These are phyloP conservation scores for Bugulina stolonifera DNA, from an alignment of 2,888 invertebrate species.

Conservation along the genomic window DNA sequence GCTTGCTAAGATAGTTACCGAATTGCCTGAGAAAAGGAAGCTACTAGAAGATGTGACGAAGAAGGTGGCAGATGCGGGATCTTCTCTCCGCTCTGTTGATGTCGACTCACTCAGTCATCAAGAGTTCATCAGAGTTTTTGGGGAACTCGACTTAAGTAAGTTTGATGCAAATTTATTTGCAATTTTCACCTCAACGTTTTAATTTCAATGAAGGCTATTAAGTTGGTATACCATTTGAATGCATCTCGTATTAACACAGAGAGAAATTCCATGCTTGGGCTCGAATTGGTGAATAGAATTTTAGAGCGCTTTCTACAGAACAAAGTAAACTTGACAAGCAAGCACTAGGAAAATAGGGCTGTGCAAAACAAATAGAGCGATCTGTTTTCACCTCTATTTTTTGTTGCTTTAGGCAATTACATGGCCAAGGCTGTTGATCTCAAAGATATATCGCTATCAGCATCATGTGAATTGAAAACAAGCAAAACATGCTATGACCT, in stretches of 20 bases:
- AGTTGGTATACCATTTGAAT: too few species aligned
- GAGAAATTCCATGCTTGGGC: too few species aligned
- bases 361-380: too few species aligned
- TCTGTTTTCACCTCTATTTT: too few species aligned
- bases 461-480: not conserved
- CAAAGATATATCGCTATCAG: not conserved
- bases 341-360: too few species aligned
- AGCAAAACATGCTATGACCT: slow-evolving; percentile 17
- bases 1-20: not conserved
- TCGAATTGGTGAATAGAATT: too few species aligned
- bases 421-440: not conserved
- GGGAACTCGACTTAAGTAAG: not conserved
- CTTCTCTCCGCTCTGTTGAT: not conserved
- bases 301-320: too few species aligned
- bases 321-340: too few species aligned
- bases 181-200: too few species aligned
- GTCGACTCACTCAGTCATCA: slow-evolving; percentile 11
- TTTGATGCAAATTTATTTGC: too few species aligned
- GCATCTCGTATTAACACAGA: too few species aligned
- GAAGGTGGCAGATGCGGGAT: not conserved
- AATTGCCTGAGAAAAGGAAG: slow-evolving; percentile 5
- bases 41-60: slow-evolving; percentile 7
- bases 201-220: too few species aligned
- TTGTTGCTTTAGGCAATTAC: slow-evolving; percentile 6
- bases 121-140: slow-evolving; percentile 19